Evolutionary conservation across 2,797 vertebrate genomes (phyloP), one percentile per base, ranked within the genome.

Genomic region (Lacerta agilis): DNA sequence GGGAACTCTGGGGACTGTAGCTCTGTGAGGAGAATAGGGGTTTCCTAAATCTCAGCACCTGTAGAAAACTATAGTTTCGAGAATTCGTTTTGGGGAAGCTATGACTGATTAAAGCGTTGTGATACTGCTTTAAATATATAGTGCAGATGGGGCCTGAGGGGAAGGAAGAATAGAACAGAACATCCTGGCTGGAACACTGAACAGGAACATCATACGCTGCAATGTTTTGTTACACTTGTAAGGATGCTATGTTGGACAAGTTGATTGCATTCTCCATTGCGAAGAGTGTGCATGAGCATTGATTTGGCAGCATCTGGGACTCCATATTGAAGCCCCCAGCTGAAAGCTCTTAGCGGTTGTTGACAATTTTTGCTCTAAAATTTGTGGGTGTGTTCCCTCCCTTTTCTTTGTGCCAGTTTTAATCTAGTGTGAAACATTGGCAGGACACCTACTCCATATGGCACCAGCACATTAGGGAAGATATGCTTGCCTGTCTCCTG

Each of bases 371-470:
- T 55, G 49, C 29, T 49, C 64, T 9, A 23, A 66, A 4, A 0
- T 27, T 10, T 58, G 45, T 78, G 75, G 61, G 1, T 36, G 0
- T 0, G 4, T 38, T 82, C 41, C 69, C 73, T 23, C 43, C 2
- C 0, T 64, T 45, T 0, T 0, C 69, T 66, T 29, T 64, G 15
- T 80, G 78, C 79, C 55, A 87, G 25, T 83, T 81, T 67, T 66
- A 55, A 7, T 64, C 75, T 67, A 10, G 3, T 0, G 8, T 49
- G 23, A 87, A 76, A 36, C 0, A 1, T 8, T 92, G 89, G 80
- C 89, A 73, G 61, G 83, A 82, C 64, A 77, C 20, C 6, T 27
- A 1, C 45, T 83, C 90, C 87, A 91, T 88, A 89, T 89, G 92
- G 82, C 71, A n/a, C 38, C 36, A 58, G 61, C 72, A 36, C 55